These are phyloP conservation scores for Psylliodes chrysocephalus DNA, from an alignment of 2,888 invertebrate genomes.

Conservation along the genomic window DNA sequence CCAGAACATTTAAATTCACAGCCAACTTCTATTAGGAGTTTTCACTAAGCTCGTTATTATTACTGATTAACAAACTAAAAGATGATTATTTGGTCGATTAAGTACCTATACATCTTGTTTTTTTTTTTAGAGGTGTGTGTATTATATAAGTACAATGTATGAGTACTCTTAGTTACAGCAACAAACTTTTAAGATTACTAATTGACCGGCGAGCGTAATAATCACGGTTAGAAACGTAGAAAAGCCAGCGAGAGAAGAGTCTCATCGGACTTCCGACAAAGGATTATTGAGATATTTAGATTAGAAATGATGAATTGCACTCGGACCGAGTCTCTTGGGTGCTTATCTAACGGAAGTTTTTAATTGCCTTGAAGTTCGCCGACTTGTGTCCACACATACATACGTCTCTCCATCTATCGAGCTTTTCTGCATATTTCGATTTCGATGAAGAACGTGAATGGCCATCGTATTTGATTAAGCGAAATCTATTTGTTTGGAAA, in stretches of 20 bases:
- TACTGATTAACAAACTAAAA: too few relatives aligned
- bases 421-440: slow-evolving; percentile 3
- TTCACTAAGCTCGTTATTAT: too few relatives aligned
- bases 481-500: too few relatives aligned
- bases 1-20: too few relatives aligned
- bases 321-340: slow-evolving; percentile 11
- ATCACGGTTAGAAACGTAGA: slow-evolving; percentile 2
- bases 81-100: too few relatives aligned
- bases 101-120: too few relatives aligned
- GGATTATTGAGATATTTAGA: slow-evolving; percentile 40
- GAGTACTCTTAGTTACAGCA: not conserved
- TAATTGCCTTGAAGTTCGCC: slow-evolving; percentile 36
- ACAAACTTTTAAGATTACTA: not conserved
- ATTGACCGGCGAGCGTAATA: not conserved
- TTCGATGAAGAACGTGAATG: not conserved
- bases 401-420: too few relatives aligned
- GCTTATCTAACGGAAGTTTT: slow-evolving; percentile 38
- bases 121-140: too few relatives aligned
- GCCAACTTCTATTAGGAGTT: too few relatives aligned
- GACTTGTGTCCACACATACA: slow-evolving; percentile 23
- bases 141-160: too few relatives aligned
- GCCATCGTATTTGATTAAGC: too few relatives aligned
- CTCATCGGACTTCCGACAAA: slow-evolving; percentile 34
- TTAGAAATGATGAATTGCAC: slow-evolving; percentile 38
- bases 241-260: slow-evolving; percentile 12